phyloP scores from a whole-genome alignment of 2,888 invertebrate species.

The Notodonta ziczac region DNA sequence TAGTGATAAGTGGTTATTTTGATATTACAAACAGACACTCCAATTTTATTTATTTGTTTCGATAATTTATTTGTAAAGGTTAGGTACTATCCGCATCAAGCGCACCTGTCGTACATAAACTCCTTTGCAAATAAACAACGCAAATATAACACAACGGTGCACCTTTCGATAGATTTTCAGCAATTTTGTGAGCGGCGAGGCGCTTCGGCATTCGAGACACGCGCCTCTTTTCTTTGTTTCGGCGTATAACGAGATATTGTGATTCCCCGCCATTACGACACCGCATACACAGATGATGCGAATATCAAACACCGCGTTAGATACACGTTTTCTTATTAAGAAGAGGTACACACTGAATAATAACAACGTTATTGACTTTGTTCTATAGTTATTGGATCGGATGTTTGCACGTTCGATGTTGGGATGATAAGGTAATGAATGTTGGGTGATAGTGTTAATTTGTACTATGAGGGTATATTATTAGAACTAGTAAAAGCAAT shows the following conservation, averaged over 20 bases:
- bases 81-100: no score
- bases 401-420: slow-evolving; percentile 36
- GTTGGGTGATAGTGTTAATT: slow-evolving; percentile 3
- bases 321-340: slow-evolving; percentile 82
- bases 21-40: no score
- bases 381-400: slow-evolving; percentile 35
- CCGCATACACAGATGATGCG: slow-evolving; percentile 76
- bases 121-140: slow-evolving; percentile 41
- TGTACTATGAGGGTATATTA: no score
- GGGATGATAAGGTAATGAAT: slow-evolving; percentile 33
- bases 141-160: slow-evolving; percentile 30
- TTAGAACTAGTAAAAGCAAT: no score
- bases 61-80: no score
- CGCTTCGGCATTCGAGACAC: slow-evolving; percentile 66
- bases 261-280: slow-evolving; percentile 78
- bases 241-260: slow-evolving; percentile 82
- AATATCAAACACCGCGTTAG: slow-evolving; percentile 80
- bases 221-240: slow-evolving; percentile 77
- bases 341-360: slow-evolving; percentile 69
- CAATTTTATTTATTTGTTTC: no score
- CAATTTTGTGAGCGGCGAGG: slow-evolving; percentile 34
- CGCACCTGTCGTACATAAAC: not conserved
- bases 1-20: no score
- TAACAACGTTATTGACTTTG: slow-evolving; percentile 61
- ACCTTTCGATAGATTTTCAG: slow-evolving; percentile 53